Percentiles rank a stretch among this genome's conserved stretches.
Conservation (phyloP, 2,113 vertebrate species). For the Lophius piscatorius region DNA sequence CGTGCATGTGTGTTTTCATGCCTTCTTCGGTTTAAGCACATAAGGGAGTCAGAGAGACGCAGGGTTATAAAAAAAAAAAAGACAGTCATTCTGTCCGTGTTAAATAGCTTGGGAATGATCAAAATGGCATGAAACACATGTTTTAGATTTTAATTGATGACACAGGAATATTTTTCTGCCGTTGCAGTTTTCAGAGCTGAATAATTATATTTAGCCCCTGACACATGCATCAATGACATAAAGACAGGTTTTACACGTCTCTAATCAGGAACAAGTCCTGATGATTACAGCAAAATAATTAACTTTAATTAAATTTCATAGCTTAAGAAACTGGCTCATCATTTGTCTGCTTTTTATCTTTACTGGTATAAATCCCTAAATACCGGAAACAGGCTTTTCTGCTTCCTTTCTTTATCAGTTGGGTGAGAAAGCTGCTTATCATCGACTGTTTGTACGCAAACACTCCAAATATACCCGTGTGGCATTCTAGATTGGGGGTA, state of each 20-base stretch:
- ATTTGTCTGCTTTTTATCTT: constrained; percentile 8
- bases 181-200: too few relatives aligned
- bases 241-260: neutral
- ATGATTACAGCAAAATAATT: constrained; percentile 23
- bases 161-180: neutral
- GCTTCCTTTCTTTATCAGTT: constrained; percentile 9
- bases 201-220: too few relatives aligned
- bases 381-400: constrained; percentile 13
- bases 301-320: neutral
- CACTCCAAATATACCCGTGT: constrained; percentile 1
- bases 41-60: neutral
- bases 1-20: neutral
- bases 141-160: neutral
- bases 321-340: constrained; percentile 4
- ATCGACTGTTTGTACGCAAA: neutral
- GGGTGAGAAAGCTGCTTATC: constrained; percentile 4
- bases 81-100: neutral
- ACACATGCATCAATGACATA: neutral
- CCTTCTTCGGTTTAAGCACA: constrained; percentile 10
- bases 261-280: constrained; percentile 11
- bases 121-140: neutral
- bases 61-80: neutral
- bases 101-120: neutral
- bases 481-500: too few relatives aligned
- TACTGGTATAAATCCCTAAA: constrained; percentile 7